Conservation (phyloP, 2,797 vertebrate genomes). For the Lepus oiostolus region DNA sequence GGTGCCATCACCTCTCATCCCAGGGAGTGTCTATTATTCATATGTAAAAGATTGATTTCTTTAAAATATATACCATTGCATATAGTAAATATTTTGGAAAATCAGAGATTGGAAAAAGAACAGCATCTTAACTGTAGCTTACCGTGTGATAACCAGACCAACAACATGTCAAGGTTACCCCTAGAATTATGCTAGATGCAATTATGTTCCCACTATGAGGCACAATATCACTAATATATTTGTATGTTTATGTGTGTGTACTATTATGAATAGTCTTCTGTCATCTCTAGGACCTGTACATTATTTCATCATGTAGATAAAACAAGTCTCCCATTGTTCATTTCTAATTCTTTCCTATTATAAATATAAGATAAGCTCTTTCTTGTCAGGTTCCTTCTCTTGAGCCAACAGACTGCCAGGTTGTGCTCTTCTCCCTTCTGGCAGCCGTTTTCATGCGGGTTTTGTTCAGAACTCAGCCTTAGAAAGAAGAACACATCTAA, state of each 20-base stretch:
- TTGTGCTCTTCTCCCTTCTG: not conserved
- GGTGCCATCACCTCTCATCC: not conserved
- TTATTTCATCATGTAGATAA: not conserved
- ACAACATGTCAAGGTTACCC: not conserved
- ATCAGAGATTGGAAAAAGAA: not conserved
- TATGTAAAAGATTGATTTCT: not conserved
- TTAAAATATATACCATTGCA: not conserved
- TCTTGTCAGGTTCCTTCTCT: not conserved
- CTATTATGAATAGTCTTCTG: not conserved
- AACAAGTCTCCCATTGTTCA: not conserved
- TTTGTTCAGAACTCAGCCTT: not conserved
- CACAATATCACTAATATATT: not conserved
- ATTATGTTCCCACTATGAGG: not conserved
- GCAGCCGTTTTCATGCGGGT: not conserved
- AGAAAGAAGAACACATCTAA: not conserved
- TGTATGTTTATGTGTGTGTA: not conserved
- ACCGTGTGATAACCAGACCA: not conserved
- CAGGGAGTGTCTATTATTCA: not conserved
- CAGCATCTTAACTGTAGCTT: not conserved
- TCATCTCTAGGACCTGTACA: not conserved
- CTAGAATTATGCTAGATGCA: not conserved
- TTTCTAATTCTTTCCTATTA: not conserved
- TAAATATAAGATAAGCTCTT: not conserved
- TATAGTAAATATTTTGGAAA: conserved; percentile 25
- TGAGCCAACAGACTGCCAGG: not conserved